Conservation (phyloP, 2,888 invertebrate genomes). For the Monoplex corrugatus region DNA sequence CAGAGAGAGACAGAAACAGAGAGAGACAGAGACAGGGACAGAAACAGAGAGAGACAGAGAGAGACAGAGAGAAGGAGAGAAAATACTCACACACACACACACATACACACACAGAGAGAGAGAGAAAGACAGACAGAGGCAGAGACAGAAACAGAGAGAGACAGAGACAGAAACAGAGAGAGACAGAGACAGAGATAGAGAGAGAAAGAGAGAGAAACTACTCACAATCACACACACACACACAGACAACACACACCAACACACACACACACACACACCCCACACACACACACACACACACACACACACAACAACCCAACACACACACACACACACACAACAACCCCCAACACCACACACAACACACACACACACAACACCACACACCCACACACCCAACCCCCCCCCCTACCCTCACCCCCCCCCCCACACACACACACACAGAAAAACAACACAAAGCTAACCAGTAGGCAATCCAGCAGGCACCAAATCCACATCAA, state of each 20-base stretch:
- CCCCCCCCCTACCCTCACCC: not conserved
- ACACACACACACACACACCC: not conserved
- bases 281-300: not conserved
- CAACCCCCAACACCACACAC: not conserved
- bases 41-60: too few species aligned
- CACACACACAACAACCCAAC: not conserved
- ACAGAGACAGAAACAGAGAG: too few species aligned
- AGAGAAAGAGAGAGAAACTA: too few species aligned
- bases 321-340: not conserved
- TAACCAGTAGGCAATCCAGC: conserved; percentile 60
- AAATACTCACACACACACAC: too few species aligned
- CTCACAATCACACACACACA: not conserved
- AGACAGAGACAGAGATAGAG: too few species aligned
- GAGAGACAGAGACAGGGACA: too few species aligned
- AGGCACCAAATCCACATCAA: conserved; percentile 57
- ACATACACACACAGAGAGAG: not conserved
- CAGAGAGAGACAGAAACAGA: too few species aligned
- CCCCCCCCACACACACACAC: not conserved
- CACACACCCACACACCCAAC: not conserved
- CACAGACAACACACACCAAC: not conserved
- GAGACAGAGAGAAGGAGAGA: too few species aligned
- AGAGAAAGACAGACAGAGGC: not conserved
- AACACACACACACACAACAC: conserved; percentile 10
- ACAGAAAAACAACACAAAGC: not conserved
- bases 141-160: not conserved